These are phyloP conservation scores for Deilephila porcellus DNA, from an alignment of 2,888 invertebrate genomes.

Conservation along the genomic window DNA sequence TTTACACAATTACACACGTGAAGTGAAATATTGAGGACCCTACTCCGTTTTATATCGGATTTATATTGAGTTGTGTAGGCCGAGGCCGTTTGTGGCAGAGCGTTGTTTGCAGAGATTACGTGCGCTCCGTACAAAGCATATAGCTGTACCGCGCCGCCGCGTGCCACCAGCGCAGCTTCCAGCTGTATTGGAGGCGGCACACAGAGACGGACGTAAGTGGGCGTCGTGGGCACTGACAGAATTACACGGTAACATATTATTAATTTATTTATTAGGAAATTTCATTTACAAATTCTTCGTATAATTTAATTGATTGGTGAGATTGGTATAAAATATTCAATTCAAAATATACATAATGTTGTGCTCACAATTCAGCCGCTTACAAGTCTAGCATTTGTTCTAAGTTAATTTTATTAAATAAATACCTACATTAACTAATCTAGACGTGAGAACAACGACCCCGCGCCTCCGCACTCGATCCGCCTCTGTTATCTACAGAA, in stretches of 20 bases:
- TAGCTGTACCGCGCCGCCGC: background rate
- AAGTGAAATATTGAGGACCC: background rate
- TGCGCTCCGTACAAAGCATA: background rate
- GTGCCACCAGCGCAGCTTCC: background rate
- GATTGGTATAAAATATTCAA: background rate
- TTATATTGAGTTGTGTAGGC: background rate
- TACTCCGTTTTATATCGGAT: background rate
- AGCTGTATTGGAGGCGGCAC: background rate
- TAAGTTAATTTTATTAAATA: slow-evolving; percentile 9
- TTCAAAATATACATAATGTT: slow-evolving; percentile 24
- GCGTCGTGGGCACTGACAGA: background rate
- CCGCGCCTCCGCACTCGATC: background rate
- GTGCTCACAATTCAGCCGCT: background rate
- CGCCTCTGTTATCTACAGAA: slow-evolving; percentile 22
- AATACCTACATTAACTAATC: slow-evolving; percentile 20
- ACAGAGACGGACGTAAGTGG: background rate
- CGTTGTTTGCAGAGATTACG: background rate
- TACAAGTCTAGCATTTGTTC: slow-evolving; percentile 11
- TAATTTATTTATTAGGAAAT: background rate
- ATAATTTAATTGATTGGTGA: background rate
- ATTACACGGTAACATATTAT: background rate
- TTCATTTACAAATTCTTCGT: background rate
- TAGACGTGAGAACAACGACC: background rate
- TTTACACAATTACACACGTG: background rate
- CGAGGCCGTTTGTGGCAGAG: background rate